Evolutionary conservation across 2,888 invertebrate species (phyloP), one percentile per base, ranked within the genome.

Genomic region (Lypha dubia): DNA sequence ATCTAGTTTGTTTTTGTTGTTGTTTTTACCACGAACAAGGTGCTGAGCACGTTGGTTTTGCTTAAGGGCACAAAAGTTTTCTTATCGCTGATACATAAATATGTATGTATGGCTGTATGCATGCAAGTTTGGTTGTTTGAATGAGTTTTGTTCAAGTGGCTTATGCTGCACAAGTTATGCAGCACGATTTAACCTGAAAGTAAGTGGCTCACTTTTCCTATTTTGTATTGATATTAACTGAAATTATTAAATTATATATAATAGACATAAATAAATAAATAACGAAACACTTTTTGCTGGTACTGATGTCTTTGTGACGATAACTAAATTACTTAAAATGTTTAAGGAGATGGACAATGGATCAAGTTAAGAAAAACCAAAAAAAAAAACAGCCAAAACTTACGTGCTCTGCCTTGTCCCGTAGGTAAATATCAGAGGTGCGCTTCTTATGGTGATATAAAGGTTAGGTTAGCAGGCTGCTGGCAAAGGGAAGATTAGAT

Each of bases 191-290:
- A 74, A 63, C 46, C 68, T 79, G 58, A 74, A 68, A 65, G 63
- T 63, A 79, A 79, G 63, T 75, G 82, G 44, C 53, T 71, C 20
- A 17, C 15, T 46, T 24, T 46, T 60, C 20, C n/a, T 8, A 41
- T 68, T n/a, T n/a, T 75, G 58, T 68, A 51, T 68, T 58, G 75
- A 4, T 46, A 65, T 65, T 71, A 51, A 71, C 65, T 65, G 46
- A 32, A 15, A 41, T 41, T 79, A 65, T 70, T 74, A 51, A 75
- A 83, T 79, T 75, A 32, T n/a, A n/a, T n/a, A n/a, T n/a, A n/a
- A n/a, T n/a, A n/a, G n/a, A 62, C 20, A 35, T 15, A 38, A 20
- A 38, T 17, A 51, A 24, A 38, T 53, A 68, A 73, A 76, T 73
- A 63, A 49, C 49, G 22, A 51, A 38, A 56, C 32, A 73, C 35